phyloP scores from a whole-genome alignment of 2,113 vertebrate species.

The Mus pahari region DNA sequence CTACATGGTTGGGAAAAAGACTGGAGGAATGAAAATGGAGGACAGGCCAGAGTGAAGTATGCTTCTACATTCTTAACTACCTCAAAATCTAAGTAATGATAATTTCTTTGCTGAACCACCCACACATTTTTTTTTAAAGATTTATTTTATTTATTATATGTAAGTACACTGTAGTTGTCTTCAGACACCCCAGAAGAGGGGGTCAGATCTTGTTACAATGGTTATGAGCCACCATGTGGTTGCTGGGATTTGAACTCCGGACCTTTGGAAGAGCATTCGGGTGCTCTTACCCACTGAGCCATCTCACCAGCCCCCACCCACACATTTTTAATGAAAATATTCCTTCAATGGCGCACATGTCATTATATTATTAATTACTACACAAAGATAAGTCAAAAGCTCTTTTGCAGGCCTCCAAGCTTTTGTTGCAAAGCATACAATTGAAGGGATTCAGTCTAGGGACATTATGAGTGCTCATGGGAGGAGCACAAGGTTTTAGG shows the following conservation, averaged over 20 bases:
- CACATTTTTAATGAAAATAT: background rate
- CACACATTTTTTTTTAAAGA: no score
- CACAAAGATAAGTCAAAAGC: background rate
- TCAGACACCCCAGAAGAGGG: no score
- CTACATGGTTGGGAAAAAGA: background rate
- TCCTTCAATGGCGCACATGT: background rate
- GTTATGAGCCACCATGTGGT: no score
- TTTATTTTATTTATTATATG: no score
- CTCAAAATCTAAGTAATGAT: constrained; percentile 23
- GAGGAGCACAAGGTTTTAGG: background rate
- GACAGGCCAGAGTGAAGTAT: background rate
- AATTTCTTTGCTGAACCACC: constrained; percentile 4
- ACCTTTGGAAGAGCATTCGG: no score
- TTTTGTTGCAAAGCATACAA: background rate
- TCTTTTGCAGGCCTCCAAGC: background rate
- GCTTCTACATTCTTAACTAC: background rate
- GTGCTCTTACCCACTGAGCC: no score
- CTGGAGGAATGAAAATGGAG: background rate
- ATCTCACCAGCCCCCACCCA: no score
- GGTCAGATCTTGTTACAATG: no score
- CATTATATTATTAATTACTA: background rate
- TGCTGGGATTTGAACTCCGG: no score
- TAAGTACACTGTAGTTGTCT: no score
- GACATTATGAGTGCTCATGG: background rate
- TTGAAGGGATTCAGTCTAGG: background rate